Base-by-base conservation (phyloP, 2,113 vertebrate genomes). In the Aythya baeri region DNA sequence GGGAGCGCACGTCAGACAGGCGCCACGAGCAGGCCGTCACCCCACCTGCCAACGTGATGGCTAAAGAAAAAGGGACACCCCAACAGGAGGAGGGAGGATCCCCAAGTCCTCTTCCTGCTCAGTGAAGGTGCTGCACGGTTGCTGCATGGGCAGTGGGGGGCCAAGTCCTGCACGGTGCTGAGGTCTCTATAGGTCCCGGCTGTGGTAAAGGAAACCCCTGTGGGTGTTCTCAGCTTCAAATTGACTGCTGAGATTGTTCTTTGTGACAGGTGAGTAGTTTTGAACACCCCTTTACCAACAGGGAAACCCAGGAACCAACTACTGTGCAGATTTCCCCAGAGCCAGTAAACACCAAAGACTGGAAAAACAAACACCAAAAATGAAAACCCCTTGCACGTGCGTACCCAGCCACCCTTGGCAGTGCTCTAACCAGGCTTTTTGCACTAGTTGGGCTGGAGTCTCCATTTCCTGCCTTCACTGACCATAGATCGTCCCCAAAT, bases 1-100 rank as follows among this genome's bases (percentile, higher is more conserved):
- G 20, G 62, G 88, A 87, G 58, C 5, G 25, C 9, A 34, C 3
- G 10, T 95, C 62, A 97, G 92, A 61, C 29, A 13, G 17, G 34
- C 0, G 32, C 75, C 5, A 41, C 1, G 8, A 83, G 70, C 36
- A 25, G 52, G 15, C 55, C 18, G n/a, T 41, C 54, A 44, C 36
- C 52, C 2, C 0, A 27, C 78, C 13, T 13, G 14, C 17, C 46
- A 6, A 17, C 0, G 1, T 36, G 25, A 29, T 13, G 50, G 3
- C 65, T 36, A 7, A 41, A 67, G 63, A 62, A 46, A 63, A 36
- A 59, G 41, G 49, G 65, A 46, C 3, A 46, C 4, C 12, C 46
- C 34, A 17, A 46, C 21, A 57, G 46, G 41, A 77, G 31, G 43
- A 82, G 61, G 29, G 34, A 65, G 38, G 17, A 34, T 9, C 46